Base-by-base conservation (phyloP, 2,888 invertebrate genomes). In the Rotaria magnacalcarata region DNA sequence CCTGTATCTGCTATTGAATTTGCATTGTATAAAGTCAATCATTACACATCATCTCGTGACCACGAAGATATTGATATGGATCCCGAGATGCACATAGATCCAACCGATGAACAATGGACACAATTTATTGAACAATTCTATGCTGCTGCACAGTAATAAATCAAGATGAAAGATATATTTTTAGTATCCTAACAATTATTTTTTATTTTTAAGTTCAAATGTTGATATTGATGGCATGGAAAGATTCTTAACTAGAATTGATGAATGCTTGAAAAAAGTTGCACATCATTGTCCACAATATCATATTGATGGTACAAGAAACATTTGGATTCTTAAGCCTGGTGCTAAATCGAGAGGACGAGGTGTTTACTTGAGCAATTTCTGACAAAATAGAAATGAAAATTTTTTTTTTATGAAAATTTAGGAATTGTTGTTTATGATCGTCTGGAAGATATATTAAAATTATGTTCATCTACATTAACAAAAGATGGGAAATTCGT, bases 301-400 rank as follows among this genome's bases (percentile, higher is more conserved):
- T 84, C 85, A 87, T 56, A 93, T 94, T 88, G 96, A 97, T 90
- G 97, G 96, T 0, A 93, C 94, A 87, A 93, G 94, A 87, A 96
- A 96, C 91, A 94, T 96, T 88, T 97, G 97, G 96, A 96, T 97
- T 88, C 93, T 96, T 87, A 97, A 97, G 90, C 96, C 96, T 0
- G 96, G 96, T 0, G 96, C 96, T 89, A 95, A 95, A 90, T 96
- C 96, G 88, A 93, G 96, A 19, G 96, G 97, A 0, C 93, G 95
- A 89, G 91, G 91, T 91, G 3, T 43, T 24, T 47, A 0, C 11
- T 47, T 52, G 11, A 11, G 16, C 0, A 52, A 34, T 34, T 34
- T 34, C 34, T 34, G 34, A 34, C 34, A 34, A 2, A 34, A 34
- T 34, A 34, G 34, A 34, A 34, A 34, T 34, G 34, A 34, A 34